These are phyloP conservation scores for Brachionus rotundiformis DNA, from an alignment of 1,140 invertebrate genomes.

Conservation along the genomic window DNA sequence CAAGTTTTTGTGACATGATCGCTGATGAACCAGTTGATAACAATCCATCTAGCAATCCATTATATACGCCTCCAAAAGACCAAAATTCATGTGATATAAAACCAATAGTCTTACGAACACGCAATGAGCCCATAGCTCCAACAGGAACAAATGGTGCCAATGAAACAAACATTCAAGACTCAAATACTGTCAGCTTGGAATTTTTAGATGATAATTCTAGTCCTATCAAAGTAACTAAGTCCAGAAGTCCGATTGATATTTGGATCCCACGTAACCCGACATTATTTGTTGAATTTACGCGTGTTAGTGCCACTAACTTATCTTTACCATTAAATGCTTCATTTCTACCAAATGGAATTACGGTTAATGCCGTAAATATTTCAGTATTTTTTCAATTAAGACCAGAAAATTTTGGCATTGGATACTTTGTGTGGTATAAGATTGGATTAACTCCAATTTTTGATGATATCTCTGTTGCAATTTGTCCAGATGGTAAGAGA, in stretches of 20 bases:
- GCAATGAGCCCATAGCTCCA: not conserved
- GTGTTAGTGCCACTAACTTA: not conserved
- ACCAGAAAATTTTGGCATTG: not conserved
- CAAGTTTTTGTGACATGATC: slow-evolving; percentile 18
- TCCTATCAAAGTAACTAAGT: not conserved
- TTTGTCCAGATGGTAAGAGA: not conserved
- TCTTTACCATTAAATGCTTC: not conserved
- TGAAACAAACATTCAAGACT: slow-evolving; percentile 44
- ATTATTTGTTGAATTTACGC: not conserved
- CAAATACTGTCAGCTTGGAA: slow-evolving; percentile 24
- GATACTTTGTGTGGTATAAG: slow-evolving; percentile 38
- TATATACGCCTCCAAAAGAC: slow-evolving; percentile 17
- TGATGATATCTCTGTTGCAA: not conserved
- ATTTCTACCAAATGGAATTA: slow-evolving; percentile 44
- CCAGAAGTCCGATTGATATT: slow-evolving; percentile 17
- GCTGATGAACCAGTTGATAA: not conserved
- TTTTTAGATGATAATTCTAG: slow-evolving; percentile 15
- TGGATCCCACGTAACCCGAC: slow-evolving; percentile 42
- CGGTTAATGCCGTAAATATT: not conserved
- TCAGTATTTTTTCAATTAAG: slow-evolving; percentile 10
- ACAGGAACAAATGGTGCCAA: slow-evolving; percentile 28
- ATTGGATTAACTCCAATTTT: not conserved
- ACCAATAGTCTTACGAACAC: not conserved
- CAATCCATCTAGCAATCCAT: slow-evolving; percentile 18
- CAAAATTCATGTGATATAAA: slow-evolving; percentile 19